Base-by-base conservation (phyloP, 2,797 vertebrate species). In the Typhlichthys subterraneus region DNA sequence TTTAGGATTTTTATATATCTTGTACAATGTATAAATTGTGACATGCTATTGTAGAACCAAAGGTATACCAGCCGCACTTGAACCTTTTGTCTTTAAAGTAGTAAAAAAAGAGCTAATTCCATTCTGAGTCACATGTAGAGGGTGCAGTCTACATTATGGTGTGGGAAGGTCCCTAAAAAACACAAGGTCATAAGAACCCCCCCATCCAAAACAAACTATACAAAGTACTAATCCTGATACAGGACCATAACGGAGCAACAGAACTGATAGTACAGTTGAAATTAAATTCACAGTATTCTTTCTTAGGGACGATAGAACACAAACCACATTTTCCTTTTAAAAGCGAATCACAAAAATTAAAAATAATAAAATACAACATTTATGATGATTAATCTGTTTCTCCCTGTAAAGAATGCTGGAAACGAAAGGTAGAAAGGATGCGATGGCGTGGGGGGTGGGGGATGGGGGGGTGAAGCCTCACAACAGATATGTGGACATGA, bases 241-340 rank as follows among this genome's bases (percentile, higher is more conserved):
- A 98, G 97, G 97, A 97, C 91, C 90, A 89, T 77, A 76, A 87
- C 71, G 45, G 86, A 85, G 72, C 89, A 92, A 89, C 81, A 91
- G 73, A 97, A 97, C 95, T 96, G 95, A 95, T 95, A 96, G 91
- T 96, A 97, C 96, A 98, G 95, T 98, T 96, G 95, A 96, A 91
- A 94, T 94, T 89, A 95, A 96, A 96, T 97, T 97, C 95, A 98
- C 96, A 97, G 96, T 97, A 96, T 96, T 94, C 91, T 90, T 87
- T 87, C 89, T 88, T 91, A 91, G 92, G 92, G 60, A 89, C 52
- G 79, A 81, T 84, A 84, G 72, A 92, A 94, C 92, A 94, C 91
- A 94, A 93, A 94, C 91, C 86, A 78, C 77, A 84, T 79, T 84
- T 81, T 67, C 79, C 68, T 75, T 81, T 83, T 14, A 38, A 56